phyloP scores from a whole-genome alignment of 2,888 invertebrate species.

The Thecocarcelia acutangulata region DNA sequence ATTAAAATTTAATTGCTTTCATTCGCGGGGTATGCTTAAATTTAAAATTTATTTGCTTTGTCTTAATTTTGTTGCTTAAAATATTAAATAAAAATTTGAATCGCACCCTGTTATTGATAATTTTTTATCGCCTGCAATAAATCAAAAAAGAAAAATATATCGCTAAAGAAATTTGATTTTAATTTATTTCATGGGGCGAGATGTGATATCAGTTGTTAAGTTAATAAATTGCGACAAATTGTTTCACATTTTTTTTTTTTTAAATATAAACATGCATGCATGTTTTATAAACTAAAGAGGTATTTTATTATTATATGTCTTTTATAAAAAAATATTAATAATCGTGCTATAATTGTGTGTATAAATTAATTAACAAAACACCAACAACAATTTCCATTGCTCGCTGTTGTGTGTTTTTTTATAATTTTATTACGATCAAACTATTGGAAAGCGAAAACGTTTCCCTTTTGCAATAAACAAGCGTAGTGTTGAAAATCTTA shows the following conservation, averaged over 20 bases:
- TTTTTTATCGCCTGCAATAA: not conserved
- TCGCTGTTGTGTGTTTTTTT: constrained; percentile 20
- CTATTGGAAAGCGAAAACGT: not conserved
- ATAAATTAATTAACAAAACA: constrained; percentile 53
- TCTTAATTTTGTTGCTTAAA: too few species aligned
- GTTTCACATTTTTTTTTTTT: constrained; percentile 39
- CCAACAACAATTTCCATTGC: constrained; percentile 17
- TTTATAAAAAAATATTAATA: not conserved
- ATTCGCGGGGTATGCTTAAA: too few species aligned
- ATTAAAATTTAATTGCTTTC: too few species aligned
- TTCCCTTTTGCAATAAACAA: too few species aligned
- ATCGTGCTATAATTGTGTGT: not conserved
- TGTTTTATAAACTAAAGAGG: constrained; percentile 37
- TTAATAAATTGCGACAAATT: constrained; percentile 65
- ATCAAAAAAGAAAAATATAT: not conserved
- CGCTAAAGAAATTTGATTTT: not conserved
- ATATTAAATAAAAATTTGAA: too few species aligned
- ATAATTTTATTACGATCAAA: constrained; percentile 25
- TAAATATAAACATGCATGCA: not conserved
- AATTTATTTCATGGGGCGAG: constrained; percentile 2
- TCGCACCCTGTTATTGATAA: too few species aligned
- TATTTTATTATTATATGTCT: constrained; percentile 18
- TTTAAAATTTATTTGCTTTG: too few species aligned
- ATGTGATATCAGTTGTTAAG: constrained; percentile 52
- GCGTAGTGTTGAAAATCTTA: too few species aligned